These are phyloP conservation scores for Micrasema longulum DNA, from an alignment of 1,140 invertebrate genomes.

Conservation along the genomic window DNA sequence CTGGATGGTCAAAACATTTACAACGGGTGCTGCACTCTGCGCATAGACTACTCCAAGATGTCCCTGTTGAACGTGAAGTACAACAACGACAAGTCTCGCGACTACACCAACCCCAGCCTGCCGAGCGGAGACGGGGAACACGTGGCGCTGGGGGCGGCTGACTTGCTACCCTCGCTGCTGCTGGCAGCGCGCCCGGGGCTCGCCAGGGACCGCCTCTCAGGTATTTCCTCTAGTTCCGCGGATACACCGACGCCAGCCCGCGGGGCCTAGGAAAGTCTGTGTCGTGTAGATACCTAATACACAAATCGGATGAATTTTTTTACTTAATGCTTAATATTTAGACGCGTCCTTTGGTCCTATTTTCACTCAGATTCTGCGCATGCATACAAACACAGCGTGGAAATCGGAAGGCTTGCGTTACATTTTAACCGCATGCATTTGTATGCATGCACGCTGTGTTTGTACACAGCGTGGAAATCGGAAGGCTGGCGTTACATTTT, in stretches of 20 bases:
- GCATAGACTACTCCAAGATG: conserved; percentile 99
- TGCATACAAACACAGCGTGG: no score
- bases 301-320: no score
- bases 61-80: conserved; percentile 98
- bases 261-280: no score
- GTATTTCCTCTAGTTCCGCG: conserved; percentile 43
- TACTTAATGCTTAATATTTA: no score
- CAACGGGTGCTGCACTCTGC: conserved; percentile 98
- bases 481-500: no score
- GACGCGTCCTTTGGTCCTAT: no score
- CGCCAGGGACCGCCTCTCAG: conserved; percentile 62
- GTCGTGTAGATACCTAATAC: no score
- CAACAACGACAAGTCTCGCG: conserved; percentile 99
- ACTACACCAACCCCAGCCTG: conserved; percentile 97
- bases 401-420: no score
- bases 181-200: conserved; percentile 67
- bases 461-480: no score
- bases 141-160: conserved; percentile 75
- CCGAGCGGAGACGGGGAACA: conserved; percentile 89
- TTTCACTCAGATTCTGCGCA: no score
- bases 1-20: conserved; percentile 99
- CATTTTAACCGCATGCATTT: no score
- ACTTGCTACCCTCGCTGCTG: conserved; percentile 72
- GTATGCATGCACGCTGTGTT: no score
- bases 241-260: not conserved